Evolutionary conservation across 2,797 vertebrate species (phyloP).

Genomic region (Phoebastria nigripes): DNA sequence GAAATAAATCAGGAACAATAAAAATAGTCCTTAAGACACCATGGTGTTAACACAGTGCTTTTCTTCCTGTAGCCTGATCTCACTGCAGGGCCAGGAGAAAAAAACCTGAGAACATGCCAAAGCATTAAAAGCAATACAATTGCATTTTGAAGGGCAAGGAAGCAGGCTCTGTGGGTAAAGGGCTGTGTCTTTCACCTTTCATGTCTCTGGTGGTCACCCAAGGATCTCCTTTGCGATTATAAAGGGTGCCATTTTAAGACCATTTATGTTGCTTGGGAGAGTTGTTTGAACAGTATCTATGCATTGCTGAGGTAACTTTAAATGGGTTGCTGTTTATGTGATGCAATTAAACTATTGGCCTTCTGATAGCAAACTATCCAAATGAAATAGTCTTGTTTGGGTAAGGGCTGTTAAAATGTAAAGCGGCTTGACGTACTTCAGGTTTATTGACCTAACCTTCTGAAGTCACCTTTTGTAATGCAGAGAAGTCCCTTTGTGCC

Average conservation of each 20-base stretch:
- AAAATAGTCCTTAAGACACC: constrained; percentile 50
- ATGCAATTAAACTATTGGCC: constrained; percentile 1
- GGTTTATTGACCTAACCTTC: not conserved
- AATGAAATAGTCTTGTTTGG: constrained; percentile 13
- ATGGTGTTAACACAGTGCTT: constrained; percentile 27
- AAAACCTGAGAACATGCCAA: not conserved
- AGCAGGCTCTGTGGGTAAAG: constrained; percentile 3
- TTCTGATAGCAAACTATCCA: not conserved
- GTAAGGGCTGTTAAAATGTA: constrained; percentile 17
- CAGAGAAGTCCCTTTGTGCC: not conserved
- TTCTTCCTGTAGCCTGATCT: constrained; percentile 56
- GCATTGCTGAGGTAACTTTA: not conserved
- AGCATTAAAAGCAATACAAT: not conserved
- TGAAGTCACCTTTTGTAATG: not conserved
- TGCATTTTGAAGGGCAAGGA: not conserved
- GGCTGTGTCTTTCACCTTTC: not conserved
- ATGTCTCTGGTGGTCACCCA: not conserved
- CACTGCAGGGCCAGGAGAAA: not conserved
- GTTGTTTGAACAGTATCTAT: not conserved
- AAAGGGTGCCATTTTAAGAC: not conserved
- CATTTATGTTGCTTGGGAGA: not conserved
- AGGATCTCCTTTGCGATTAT: not conserved
- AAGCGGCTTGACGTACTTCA: not conserved
- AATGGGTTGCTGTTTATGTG: not conserved
- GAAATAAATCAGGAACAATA: constrained; percentile 60